Evolutionary conservation across 1,140 invertebrate species (phyloP), one percentile per base, ranked within the genome.

Genomic region (Penaeus chinensis): DNA sequence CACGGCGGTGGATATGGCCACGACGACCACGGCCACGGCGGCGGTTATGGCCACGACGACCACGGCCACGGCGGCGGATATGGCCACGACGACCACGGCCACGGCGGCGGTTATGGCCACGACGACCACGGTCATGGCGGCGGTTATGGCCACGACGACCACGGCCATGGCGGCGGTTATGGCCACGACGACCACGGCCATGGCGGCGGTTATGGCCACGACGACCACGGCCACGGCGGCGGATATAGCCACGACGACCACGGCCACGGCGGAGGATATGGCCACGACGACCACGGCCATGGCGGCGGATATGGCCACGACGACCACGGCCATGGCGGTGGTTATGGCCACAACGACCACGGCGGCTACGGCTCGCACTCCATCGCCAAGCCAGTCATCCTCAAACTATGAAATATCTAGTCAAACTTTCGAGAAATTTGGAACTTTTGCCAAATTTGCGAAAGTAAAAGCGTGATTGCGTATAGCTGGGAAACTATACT

Each of bases 361-460:
- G 20, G 42, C 42, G 71, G 71, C 7, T 76, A 76, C 27, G 71
- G 71, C 24, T 77, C 74, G 7, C 74, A 77, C 74, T 77, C 74
- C 13, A 77, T 42, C 24, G 32, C 37, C 16, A 77, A 77, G 74
- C 74, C 74, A 20, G 32, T 77, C 20, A 0, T 37, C 74, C 54
- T 54, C 54, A 54, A 13, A 16, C 54, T 11, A 54, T 8, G 10
- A 54, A 13, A 54, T 13, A 54, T 54, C 54, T 54, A 54, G 54
- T 54, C 54, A 54, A 11, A 54, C 54, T 54, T 77, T 77, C 19
- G 74, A 77, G 32, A 19, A n/a, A 19, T 77, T 77, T 37, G 32
- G 32, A 37, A 32, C 42, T 37, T 77, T 77, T 77, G 7, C 74
- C 20, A 77, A 77, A 8, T 77, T 77, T 77, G 74, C 11, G 16